phyloP scores from a whole-genome alignment of 2,113 vertebrate genomes.

The Mixornis gularis region DNA sequence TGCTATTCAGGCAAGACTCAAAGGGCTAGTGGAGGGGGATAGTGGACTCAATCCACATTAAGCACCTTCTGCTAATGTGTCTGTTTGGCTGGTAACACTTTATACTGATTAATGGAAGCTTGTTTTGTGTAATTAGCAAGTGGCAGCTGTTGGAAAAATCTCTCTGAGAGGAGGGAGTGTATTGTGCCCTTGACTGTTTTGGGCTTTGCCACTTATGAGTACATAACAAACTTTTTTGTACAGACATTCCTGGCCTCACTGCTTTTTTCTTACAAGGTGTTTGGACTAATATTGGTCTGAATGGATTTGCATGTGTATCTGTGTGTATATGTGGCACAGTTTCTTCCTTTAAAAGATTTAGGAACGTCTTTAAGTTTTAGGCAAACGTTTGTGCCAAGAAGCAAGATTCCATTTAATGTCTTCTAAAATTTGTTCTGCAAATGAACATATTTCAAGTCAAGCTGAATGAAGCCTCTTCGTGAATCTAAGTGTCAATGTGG shows the following conservation, averaged over 20 bases:
- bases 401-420: background rate
- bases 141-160: background rate
- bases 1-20: conserved; percentile 85
- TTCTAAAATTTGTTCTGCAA: background rate
- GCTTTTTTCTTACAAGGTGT: background rate
- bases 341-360: background rate
- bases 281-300: background rate
- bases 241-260: background rate
- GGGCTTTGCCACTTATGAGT: background rate
- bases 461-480: background rate
- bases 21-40: background rate
- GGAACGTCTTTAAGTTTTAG: background rate
- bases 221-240: background rate
- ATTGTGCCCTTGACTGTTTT: background rate
- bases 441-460: background rate
- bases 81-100: background rate
- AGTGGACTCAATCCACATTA: background rate
- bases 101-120: fast-evolving
- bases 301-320: background rate
- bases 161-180: background rate
- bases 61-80: background rate
- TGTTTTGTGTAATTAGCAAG: background rate
- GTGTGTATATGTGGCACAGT: background rate
- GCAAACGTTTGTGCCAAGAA: background rate
- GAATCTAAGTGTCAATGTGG: background rate